Conservation (phyloP, 2,113 vertebrate species). For the Hippolais icterina region DNA sequence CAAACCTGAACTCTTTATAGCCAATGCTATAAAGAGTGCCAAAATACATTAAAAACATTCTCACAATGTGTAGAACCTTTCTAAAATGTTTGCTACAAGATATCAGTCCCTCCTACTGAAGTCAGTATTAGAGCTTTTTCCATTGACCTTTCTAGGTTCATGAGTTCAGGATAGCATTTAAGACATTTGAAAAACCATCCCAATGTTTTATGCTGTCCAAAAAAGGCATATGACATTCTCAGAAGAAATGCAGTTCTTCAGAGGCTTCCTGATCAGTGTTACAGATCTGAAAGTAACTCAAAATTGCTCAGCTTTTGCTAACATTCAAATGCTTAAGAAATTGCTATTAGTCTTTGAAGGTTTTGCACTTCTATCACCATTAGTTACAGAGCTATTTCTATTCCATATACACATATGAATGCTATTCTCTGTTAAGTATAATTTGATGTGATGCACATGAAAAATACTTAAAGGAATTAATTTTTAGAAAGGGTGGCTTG, state of each 20-base stretch:
- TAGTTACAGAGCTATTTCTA: not conserved
- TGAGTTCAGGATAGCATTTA: not conserved
- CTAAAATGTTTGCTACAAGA: not conserved
- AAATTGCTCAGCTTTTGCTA: not conserved
- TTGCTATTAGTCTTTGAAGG: not conserved
- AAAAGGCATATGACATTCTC: not conserved
- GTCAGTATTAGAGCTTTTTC: not conserved
- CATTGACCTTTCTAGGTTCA: not conserved
- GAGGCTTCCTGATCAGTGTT: not conserved
- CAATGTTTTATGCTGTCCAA: not conserved
- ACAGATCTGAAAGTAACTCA: not conserved
- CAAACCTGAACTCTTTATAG: not conserved
- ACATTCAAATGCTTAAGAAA: not conserved
- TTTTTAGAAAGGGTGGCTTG: not conserved
- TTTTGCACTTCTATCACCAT: not conserved
- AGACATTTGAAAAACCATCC: not conserved
- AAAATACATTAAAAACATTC: not conserved
- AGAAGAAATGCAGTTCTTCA: not conserved
- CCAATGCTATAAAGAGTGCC: not conserved
- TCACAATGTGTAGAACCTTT: not conserved
- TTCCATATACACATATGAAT: not conserved
- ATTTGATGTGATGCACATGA: conserved; percentile 4
- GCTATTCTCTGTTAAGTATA: not conserved
- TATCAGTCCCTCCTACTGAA: not conserved
- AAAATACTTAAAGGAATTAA: conserved; percentile 4